Evolutionary conservation across 2,888 invertebrate genomes (phyloP), one percentile per base, ranked within the genome.

Genomic region (Anaspis maculata): DNA sequence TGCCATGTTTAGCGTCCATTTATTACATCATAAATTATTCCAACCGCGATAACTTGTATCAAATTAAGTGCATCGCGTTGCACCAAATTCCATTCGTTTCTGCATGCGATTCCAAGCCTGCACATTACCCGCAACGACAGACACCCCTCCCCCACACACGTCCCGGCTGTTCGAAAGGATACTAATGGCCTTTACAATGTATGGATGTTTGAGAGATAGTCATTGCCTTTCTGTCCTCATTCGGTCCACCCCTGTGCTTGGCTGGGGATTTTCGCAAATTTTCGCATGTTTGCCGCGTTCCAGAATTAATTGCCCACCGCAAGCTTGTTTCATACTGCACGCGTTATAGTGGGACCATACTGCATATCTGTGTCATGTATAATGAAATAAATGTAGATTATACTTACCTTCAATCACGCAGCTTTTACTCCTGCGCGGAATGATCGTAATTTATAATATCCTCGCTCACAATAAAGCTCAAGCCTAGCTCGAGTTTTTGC

Each of bases 361-460:
- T 35, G 38, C 36, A 39, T 39, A 44, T 34, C 38, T 30, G 32
- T 31, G 43, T 44, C 43, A 36, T 36, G 33, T 41, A n/a, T n/a
- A 30, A 39, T 30, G 30, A 32, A 44, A 41, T 44, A 40, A 38
- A 43, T 40, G 37, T 40, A 43, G 40, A 43, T 43, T 43, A 30
- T 32, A 32, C 39, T 43, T 38, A 29, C 38, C 12, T 23, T 29
- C 30, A 32, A 38, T 39, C 44, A 41, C 41, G 44, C 44, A 39
- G 35, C 26, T 26, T 32, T 28, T 28, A n/a, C 24, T 32, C 5
- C 9, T 12, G 14, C 25, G 10, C n/a, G 22, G 2, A 30, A 19
- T 19, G 19, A 32, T 24, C 32, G 32, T 39, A 32, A 39, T 34
- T 39, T 39, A 39, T 38, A 19, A n/a, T 27, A 22, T 30, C 10